Base-by-base conservation (phyloP, 1,140 invertebrate species). In the Drosophila punjabiensis region DNA sequence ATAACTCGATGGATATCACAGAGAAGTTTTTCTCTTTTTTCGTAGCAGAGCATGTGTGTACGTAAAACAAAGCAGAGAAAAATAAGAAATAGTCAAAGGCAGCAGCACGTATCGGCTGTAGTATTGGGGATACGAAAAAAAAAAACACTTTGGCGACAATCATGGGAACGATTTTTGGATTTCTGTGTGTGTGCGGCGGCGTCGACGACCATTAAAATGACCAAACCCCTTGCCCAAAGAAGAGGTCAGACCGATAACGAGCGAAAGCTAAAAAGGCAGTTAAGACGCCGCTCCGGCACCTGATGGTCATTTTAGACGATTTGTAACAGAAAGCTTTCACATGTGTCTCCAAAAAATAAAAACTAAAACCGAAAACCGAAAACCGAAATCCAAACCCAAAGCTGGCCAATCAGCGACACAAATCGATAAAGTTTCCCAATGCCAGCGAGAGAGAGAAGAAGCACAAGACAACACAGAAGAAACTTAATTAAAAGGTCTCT, bases 401-500 rank as follows among this genome's bases (percentile, higher is more conserved):
- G 53, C 52, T 59, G 48, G 75, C 85, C 79, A 84, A 88, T 84
- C 85, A 78, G 67, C 60, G 74, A 76, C 73, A 58, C 39, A 82
- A 90, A 87, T 90, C 85, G 88, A 90, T 89, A 89, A 89, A 89
- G 86, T 86, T 86, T 78, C 65, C 76, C 86, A 85, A 85, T 79
- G 81, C 70, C 76, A 79, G 48, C 55, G 47, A 59, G 35, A 35
- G 67, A 52, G 58, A 45, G n/a, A n/a, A n/a, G n/a, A n/a, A n/a
- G n/a, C n/a, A n/a, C n/a, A n/a, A n/a, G 59, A 65, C 76, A 64
- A 55, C 43, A 82, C 43, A 82, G 80, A 76, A 82, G 86, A 91
- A 91, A 90, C 87, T 90, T 90, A 90, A 90, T 90, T 90, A 90
- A 90, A 90, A 90, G 86, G 87, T 90, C 79, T 84, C 86, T 86